Percentiles rank a stretch among this genome's conserved stretches.
These are phyloP conservation scores for Garra rufa DNA, from an alignment of 2,113 vertebrate species.

Conservation along the genomic window DNA sequence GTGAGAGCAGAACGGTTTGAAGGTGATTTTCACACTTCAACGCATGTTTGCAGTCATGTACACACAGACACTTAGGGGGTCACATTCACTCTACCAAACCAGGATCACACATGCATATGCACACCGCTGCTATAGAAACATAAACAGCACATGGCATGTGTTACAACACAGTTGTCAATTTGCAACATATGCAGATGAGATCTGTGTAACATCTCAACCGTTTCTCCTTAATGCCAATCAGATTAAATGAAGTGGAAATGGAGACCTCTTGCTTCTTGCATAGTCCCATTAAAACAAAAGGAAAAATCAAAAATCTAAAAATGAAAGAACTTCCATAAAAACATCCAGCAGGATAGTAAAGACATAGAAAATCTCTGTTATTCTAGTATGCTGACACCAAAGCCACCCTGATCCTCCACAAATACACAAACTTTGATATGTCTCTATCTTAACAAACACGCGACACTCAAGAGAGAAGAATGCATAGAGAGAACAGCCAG, in stretches of 20 bases:
- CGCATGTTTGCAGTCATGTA: conserved; percentile 18
- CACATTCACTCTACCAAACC: neutral
- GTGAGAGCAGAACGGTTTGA: neutral
- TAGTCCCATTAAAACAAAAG: neutral
- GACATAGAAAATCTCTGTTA: neutral
- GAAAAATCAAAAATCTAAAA: neutral
- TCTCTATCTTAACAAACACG: conserved; percentile 20
- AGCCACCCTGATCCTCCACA: neutral
- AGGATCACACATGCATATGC: conserved; percentile 14
- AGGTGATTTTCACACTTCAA: conserved; percentile 37
- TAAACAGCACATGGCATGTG: neutral
- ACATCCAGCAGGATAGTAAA: neutral
- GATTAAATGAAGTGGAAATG: neutral
- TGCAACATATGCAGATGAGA: neutral
- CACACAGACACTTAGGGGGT: neutral
- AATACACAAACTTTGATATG: conserved; percentile 4
- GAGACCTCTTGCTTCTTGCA: neutral
- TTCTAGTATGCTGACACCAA: neutral
- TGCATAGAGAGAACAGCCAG: conserved; percentile 3
- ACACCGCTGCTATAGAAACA: neutral
- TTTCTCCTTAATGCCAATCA: neutral
- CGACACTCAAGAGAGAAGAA: neutral
- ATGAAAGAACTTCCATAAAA: neutral
- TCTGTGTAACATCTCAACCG: neutral
- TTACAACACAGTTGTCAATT: neutral